phyloP scores from a whole-genome alignment of 2,888 invertebrate species.

The Subacronicta megacephala region DNA sequence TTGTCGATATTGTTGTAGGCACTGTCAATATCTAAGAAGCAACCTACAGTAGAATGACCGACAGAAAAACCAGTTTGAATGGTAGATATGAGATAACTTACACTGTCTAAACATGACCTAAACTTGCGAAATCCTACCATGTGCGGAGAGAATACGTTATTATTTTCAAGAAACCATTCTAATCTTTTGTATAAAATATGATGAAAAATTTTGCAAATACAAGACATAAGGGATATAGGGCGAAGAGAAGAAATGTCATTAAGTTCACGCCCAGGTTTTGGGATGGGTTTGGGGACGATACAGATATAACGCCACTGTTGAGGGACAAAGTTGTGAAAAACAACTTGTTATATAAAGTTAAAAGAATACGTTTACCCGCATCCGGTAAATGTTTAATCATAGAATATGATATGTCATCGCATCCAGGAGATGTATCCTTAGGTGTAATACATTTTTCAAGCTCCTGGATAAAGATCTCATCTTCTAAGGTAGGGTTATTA shows the following conservation, averaged over 20 bases:
- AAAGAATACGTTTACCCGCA: not conserved
- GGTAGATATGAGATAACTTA: not conserved
- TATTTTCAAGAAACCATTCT: slow-evolving; percentile 10
- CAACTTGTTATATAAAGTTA: not conserved
- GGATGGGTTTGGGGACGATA: not conserved
- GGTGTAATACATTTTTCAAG: no score
- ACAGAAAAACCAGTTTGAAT: slow-evolving; percentile 2
- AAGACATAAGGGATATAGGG: not conserved
- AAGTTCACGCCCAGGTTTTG: slow-evolving; percentile 6
- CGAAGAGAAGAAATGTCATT: not conserved
- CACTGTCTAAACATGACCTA: slow-evolving; percentile 6
- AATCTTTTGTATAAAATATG: not conserved
- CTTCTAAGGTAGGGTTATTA: no score
- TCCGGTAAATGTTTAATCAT: not conserved
- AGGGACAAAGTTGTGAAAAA: not conserved
- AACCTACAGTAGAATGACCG: no score
- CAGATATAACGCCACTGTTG: not conserved
- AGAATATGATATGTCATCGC: no score
- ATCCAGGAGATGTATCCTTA: no score
- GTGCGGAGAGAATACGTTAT: not conserved
- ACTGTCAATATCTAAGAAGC: no score
- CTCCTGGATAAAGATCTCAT: no score
- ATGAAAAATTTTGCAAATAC: not conserved
- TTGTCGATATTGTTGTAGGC: no score
- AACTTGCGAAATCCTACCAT: slow-evolving; percentile 8